Percentiles rank a stretch among this genome's conserved stretches.
phyloP scores from a whole-genome alignment of 1,140 invertebrate species.

The Ceratina calcarata region DNA sequence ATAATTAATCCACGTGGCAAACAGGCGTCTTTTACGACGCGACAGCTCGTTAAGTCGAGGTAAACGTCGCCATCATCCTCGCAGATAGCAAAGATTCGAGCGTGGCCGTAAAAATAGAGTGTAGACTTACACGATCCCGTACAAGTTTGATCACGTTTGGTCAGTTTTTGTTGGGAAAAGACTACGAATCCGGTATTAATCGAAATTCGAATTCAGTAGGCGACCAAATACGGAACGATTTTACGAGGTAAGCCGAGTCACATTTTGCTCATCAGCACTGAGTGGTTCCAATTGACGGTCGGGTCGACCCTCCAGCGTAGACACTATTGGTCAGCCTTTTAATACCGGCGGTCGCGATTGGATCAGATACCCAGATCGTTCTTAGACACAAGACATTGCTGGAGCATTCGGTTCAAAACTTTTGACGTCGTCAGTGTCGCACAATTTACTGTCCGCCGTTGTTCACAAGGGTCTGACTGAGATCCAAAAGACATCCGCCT shows the following conservation, averaged over 20 bases:
- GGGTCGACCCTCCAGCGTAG: slow-evolving; percentile 57
- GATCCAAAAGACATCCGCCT: slow-evolving; percentile 10
- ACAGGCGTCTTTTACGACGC: slow-evolving; percentile 40
- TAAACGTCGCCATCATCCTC: slow-evolving; percentile 14
- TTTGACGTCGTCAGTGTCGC: slow-evolving; percentile 51
- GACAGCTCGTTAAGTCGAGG: slow-evolving; percentile 22
- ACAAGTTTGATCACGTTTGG: neutral
- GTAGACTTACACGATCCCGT: neutral
- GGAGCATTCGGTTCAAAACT: slow-evolving; percentile 54
- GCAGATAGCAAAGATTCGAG: neutral
- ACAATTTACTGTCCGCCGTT: slow-evolving; percentile 36
- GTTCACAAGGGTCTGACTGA: neutral
- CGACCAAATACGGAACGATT: slow-evolving; percentile 41
- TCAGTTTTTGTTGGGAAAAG: neutral
- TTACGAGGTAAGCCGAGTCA: slow-evolving; percentile 58
- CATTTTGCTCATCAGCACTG: slow-evolving; percentile 65
- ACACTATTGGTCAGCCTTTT: slow-evolving; percentile 73
- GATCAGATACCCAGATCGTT: slow-evolving; percentile 51
- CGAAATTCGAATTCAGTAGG: slow-evolving; percentile 32
- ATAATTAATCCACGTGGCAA: slow-evolving; percentile 56
- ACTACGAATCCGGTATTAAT: slow-evolving; percentile 15
- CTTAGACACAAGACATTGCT: slow-evolving; percentile 49
- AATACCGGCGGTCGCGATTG: slow-evolving; percentile 66
- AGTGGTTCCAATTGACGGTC: slow-evolving; percentile 74
- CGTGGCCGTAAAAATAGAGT: too few species aligned